Evolutionary conservation across 2,888 invertebrate genomes (phyloP).

Genomic region (Drosophila acutilabella): DNA sequence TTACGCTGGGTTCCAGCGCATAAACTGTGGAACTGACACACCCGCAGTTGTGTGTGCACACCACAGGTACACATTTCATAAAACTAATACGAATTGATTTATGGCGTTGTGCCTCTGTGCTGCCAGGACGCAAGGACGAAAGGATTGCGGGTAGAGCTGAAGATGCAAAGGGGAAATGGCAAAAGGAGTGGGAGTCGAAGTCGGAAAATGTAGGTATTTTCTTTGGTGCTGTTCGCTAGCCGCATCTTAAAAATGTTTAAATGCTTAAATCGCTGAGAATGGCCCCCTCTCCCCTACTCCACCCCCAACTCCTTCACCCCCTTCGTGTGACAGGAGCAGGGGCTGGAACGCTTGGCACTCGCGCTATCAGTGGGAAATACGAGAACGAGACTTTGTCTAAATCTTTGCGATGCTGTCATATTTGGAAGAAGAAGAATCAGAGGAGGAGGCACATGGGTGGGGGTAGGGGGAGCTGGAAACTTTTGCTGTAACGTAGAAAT

Average conservation of each 20-base stretch:
- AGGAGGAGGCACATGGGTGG: neutral
- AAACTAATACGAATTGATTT: slow-evolving; percentile 85
- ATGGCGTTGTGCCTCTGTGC: slow-evolving; percentile 66
- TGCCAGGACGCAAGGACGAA: slow-evolving; percentile 45
- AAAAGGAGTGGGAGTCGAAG: neutral
- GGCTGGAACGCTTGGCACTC: slow-evolving; percentile 35
- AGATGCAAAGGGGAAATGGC: neutral
- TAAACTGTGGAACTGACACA: slow-evolving; percentile 23
- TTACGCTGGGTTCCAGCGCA: slow-evolving; percentile 2
- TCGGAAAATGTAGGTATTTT: neutral
- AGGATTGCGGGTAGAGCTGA: slow-evolving; percentile 63
- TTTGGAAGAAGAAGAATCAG: slow-evolving; percentile 5
- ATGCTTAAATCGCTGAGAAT: slow-evolving; percentile 62
- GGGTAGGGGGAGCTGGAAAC: slow-evolving; percentile 35
- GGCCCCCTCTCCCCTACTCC: neutral
- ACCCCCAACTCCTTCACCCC: neutral
- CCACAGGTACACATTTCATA: slow-evolving; percentile 84
- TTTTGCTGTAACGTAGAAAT: slow-evolving; percentile 75
- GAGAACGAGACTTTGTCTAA: slow-evolving; percentile 69
- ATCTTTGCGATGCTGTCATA: slow-evolving; percentile 70
- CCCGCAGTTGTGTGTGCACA: slow-evolving; percentile 51
- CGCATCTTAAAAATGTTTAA: slow-evolving; percentile 70
- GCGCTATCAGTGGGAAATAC: slow-evolving; percentile 67
- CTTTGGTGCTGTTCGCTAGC: slow-evolving; percentile 26
- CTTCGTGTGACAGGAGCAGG: slow-evolving; percentile 1